Conservation (phyloP, 53 echinoderm and acorn worm species). For the Apostichopus leukothele region DNA sequence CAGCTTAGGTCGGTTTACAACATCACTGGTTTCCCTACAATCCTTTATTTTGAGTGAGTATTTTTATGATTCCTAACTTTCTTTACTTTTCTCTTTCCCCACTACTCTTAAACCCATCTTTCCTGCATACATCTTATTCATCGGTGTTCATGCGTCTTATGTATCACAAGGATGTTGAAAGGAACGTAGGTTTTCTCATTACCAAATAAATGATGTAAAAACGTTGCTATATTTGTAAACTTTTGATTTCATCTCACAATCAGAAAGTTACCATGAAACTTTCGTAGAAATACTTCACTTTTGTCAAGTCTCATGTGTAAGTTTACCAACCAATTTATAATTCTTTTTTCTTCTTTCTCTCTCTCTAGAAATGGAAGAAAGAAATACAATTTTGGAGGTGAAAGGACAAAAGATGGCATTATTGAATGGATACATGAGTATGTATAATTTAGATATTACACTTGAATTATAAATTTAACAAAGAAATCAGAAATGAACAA, state of each 20-base stretch:
- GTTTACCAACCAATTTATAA: neutral
- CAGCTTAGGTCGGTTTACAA: constrained; percentile 68
- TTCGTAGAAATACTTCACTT: too few relatives aligned
- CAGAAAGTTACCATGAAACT: neutral
- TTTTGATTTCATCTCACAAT: too few relatives aligned
- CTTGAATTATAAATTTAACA: too few relatives aligned
- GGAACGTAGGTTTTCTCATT: too few relatives aligned
- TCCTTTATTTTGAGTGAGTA: constrained; percentile 98
- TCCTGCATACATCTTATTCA: too few relatives aligned
- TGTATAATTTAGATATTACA: constrained; percentile 37
- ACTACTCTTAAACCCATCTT: too few relatives aligned
- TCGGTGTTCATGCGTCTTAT: too few relatives aligned
- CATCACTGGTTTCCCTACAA: constrained; percentile 98
- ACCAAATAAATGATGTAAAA: too few relatives aligned
- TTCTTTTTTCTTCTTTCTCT: neutral
- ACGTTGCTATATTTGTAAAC: too few relatives aligned
- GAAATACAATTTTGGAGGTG: constrained; percentile 90
- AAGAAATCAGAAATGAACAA: too few relatives aligned
- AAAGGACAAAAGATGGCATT: constrained; percentile 88
- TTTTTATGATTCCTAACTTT: neutral
- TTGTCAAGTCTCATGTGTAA: neutral
- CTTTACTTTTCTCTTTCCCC: neutral
- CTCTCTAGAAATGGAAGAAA: constrained; percentile 75
- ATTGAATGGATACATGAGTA: constrained; percentile 96
- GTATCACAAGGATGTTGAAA: too few relatives aligned